Base-by-base conservation (phyloP, 2,888 invertebrate genomes). In the Ennomos erosarius region DNA sequence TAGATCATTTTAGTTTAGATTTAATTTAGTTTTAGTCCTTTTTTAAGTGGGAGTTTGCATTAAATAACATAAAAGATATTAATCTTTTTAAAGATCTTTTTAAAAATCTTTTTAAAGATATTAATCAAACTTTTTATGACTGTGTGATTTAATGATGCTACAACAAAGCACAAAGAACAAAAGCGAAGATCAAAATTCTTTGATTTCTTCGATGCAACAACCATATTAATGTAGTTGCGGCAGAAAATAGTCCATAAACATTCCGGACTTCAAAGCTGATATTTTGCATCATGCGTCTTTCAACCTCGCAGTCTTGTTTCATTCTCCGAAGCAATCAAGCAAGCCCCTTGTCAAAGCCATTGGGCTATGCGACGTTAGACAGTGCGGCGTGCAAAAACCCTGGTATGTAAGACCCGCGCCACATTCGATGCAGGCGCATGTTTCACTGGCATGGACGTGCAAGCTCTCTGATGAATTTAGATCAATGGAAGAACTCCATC, bases 281-380 rank as follows among this genome's bases (percentile, higher is more conserved):
- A 60, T 64, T 54, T 55, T 40, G 54, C 68, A 67, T 68, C 65
- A 72, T 75, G 68, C 68, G 72, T 75, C 70, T 73, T 70, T 67
- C 70, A 69, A 59, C 70, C 69, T 65, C 42, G 13, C 51, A 68
- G 68, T 74, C 71, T 71, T 77, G 67, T 78, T 76, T 76, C 73
- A 73, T 83, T 82, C 80, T 75, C 57, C 65, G 78, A 78, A 81
- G 78, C 76, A 79, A 83, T 84, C 77, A 79, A 81, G 80, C 78
- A 79, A 81, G 80, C 78, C 69, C 75, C 67, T 69, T 76, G 79
- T 80, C 78, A 78, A 82, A 85, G 78, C 71, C 78, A 73, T 77
- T 79, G 76, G 81, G 81, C 83, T 87, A 89, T 88, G 88, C 85
- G 83, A 87, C 76, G 84, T 87, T 87, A 88, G 85, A 88, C 84